Percentiles rank a stretch among this genome's conserved stretches.
Evolutionary conservation across 2,888 invertebrate genomes (phyloP).

Genomic region (Morinoia aosen): DNA sequence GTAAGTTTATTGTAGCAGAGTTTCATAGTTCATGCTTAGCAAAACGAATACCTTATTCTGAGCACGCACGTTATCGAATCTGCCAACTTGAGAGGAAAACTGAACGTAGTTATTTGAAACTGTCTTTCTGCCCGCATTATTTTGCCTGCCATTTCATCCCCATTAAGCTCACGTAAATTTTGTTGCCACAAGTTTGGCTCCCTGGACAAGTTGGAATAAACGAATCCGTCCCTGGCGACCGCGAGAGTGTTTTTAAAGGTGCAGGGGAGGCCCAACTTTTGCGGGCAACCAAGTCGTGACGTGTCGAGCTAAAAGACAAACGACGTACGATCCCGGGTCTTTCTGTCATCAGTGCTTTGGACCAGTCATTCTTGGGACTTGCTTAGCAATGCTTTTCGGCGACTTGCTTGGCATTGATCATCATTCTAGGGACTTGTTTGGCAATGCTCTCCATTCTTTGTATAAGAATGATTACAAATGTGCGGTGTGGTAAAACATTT

Average conservation of each 20-base stretch:
- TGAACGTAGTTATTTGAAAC: background rate
- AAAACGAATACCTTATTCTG: background rate
- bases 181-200: constrained; percentile 49
- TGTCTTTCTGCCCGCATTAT: background rate
- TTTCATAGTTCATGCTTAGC: background rate
- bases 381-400: background rate
- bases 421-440: background rate
- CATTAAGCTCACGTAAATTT: constrained; percentile 53
- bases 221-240: constrained; percentile 50
- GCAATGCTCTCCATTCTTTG: background rate
- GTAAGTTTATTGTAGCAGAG: background rate
- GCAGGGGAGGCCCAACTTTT: constrained; percentile 8
- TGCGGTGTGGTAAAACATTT: no score
- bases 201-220: constrained; percentile 50
- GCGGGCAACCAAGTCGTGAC: background rate
- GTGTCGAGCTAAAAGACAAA: constrained; percentile 28
- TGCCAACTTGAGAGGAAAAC: background rate
- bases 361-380: background rate
- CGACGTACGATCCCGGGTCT: background rate
- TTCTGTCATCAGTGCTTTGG: background rate
- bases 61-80: background rate
- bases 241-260: constrained; percentile 23
- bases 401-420: no score
- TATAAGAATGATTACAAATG: no score
- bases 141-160: constrained; percentile 47